phyloP scores from a whole-genome alignment of 1,140 invertebrate genomes.

The Dolichoris vasculosae region DNA sequence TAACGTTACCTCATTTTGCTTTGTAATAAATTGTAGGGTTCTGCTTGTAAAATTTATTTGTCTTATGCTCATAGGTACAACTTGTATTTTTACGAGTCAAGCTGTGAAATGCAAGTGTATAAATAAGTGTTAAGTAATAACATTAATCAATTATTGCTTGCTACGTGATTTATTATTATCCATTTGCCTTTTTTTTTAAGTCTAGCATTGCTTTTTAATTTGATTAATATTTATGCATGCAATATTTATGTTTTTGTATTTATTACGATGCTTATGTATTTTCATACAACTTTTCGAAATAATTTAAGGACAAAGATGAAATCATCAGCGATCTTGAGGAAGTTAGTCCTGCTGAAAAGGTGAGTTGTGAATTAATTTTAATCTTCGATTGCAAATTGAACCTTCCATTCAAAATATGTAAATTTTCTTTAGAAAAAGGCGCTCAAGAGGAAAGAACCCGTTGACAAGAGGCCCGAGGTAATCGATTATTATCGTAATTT shows the following conservation, averaged over 20 bases:
- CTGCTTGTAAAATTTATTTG: conserved; percentile 5
- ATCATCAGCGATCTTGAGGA: conserved; percentile 74
- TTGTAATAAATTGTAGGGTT: conserved; percentile 7
- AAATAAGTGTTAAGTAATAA: conserved; percentile 1
- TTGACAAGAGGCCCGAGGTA: conserved; percentile 61
- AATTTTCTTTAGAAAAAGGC: conserved; percentile 53
- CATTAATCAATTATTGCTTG: neutral
- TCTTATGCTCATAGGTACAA: neutral
- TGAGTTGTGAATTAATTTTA: conserved; percentile 47
- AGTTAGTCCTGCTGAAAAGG: conserved; percentile 63
- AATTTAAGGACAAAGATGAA: conserved; percentile 70
- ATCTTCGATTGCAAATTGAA: neutral
- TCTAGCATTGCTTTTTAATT: neutral
- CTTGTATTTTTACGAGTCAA: neutral
- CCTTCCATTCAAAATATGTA: neutral
- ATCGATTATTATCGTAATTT: neutral
- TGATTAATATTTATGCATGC: neutral
- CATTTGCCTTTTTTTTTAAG: neutral
- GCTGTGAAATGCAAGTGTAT: conserved; percentile 25
- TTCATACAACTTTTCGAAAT: conserved; percentile 35
- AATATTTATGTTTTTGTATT: neutral
- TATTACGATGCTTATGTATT: neutral
- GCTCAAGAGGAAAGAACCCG: conserved; percentile 64
- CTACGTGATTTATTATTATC: neutral
- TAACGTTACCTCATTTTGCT: neutral